phyloP scores from a whole-genome alignment of 1,140 invertebrate species.

The Camponotus floridanus region DNA sequence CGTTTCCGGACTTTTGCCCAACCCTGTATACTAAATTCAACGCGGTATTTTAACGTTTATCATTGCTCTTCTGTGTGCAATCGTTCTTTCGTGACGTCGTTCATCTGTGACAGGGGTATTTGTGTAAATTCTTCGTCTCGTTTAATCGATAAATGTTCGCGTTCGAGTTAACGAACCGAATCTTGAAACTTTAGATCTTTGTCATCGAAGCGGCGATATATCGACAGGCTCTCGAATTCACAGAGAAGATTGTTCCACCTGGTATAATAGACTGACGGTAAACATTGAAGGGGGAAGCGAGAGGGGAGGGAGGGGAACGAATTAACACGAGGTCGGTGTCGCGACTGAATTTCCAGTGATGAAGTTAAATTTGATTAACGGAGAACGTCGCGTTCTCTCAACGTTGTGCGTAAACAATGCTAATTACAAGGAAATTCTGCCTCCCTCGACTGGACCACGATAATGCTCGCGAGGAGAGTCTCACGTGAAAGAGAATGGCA shows the following conservation, averaged over 20 bases:
- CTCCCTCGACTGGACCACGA: background rate
- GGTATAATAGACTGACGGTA: conserved; percentile 15
- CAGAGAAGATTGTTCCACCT: conserved; percentile 47
- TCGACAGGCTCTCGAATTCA: conserved; percentile 4
- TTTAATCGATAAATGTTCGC: conserved; percentile 39
- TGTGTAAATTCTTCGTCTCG: conserved; percentile 22
- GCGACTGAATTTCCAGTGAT: conserved; percentile 40
- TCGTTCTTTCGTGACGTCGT: background rate
- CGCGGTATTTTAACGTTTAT: background rate
- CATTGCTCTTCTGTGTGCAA: background rate
- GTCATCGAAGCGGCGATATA: conserved; percentile 1
- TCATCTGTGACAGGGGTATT: background rate
- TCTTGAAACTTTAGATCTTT: background rate
- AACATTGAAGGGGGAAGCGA: background rate
- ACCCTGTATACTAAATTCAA: too few relatives aligned
- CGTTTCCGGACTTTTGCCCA: too few relatives aligned
- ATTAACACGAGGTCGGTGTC: conserved; percentile 14
- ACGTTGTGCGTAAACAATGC: conserved; percentile 72
- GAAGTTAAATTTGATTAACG: conserved; percentile 77
- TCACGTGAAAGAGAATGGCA: conserved; percentile 15
- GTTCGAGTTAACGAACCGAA: conserved; percentile 43
- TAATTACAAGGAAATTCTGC: conserved; percentile 73
- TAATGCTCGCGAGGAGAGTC: conserved; percentile 20
- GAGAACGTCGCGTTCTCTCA: conserved; percentile 46
- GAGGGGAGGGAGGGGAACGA: too few relatives aligned